Evolutionary conservation across 2,113 vertebrate genomes (phyloP).

Genomic region (Coptodon bakossiorum): DNA sequence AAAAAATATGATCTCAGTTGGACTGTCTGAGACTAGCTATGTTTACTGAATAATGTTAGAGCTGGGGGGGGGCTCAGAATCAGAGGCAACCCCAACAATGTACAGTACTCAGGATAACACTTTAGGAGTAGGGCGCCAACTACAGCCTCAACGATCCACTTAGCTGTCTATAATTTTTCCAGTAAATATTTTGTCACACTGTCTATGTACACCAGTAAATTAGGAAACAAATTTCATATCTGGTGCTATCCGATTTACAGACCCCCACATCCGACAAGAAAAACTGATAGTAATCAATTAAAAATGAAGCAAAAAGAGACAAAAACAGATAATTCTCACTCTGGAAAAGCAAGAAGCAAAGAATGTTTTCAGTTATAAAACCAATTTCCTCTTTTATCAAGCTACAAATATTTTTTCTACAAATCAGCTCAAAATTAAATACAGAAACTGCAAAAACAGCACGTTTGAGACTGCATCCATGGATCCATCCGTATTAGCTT

Average conservation of each 20-base stretch:
- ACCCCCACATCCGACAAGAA: neutral
- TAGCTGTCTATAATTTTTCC: neutral
- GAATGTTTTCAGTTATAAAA: neutral
- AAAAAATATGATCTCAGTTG: neutral
- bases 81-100: neutral
- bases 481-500: accelerated
- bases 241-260: accelerated
- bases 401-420: neutral
- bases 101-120: accelerated
- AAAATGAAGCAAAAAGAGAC: neutral
- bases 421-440: neutral
- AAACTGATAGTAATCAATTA: neutral
- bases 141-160: neutral
- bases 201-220: neutral
- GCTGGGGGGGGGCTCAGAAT: neutral
- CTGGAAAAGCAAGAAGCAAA: neutral
- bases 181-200: neutral
- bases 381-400: neutral
- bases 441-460: neutral
- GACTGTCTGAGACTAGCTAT: neutral
- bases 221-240: neutral
- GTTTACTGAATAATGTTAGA: neutral
- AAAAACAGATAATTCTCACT: neutral
- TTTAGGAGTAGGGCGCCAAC: neutral
- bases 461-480: neutral